phyloP scores from a whole-genome alignment of 2,888 invertebrate species.

The Nomada ruficornis region DNA sequence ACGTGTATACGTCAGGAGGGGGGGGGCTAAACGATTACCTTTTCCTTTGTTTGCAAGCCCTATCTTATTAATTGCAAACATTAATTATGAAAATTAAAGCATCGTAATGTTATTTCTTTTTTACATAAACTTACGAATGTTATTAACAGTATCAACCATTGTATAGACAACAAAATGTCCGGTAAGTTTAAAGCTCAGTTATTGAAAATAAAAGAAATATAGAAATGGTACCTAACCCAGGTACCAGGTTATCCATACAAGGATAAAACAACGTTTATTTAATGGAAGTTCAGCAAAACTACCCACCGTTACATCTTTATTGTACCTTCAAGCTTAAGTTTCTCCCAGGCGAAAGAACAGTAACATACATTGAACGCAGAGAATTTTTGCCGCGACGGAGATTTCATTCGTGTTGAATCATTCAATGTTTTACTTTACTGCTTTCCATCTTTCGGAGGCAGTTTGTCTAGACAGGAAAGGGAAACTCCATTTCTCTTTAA shows the following conservation, averaged over 20 bases:
- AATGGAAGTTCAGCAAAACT: background rate
- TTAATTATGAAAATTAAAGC: constrained; percentile 13
- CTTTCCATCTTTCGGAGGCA: constrained; percentile 62
- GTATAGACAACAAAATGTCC: no score
- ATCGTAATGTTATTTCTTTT: constrained; percentile 7
- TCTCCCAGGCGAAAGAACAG: background rate
- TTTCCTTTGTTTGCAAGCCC: constrained; percentile 41
- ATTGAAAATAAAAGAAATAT: no score
- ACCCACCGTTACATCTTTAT: background rate
- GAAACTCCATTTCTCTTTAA: constrained; percentile 71
- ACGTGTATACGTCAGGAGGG: constrained; percentile 5
- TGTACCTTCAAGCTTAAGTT: background rate
- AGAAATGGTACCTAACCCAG: no score
- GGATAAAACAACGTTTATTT: no score
- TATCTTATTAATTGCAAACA: constrained; percentile 6
- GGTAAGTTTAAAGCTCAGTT: no score
- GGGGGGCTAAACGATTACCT: constrained; percentile 47
- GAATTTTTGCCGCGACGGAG: constrained; percentile 29
- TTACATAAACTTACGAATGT: no score
- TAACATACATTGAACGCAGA: constrained; percentile 28
- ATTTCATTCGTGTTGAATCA: constrained; percentile 42
- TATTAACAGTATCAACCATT: no score
- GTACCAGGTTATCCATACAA: no score
- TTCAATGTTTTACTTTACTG: constrained; percentile 61
- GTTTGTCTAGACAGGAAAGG: constrained; percentile 78